Conservation (phyloP, 2,797 vertebrate genomes). For the Anniella stebbinsi region DNA sequence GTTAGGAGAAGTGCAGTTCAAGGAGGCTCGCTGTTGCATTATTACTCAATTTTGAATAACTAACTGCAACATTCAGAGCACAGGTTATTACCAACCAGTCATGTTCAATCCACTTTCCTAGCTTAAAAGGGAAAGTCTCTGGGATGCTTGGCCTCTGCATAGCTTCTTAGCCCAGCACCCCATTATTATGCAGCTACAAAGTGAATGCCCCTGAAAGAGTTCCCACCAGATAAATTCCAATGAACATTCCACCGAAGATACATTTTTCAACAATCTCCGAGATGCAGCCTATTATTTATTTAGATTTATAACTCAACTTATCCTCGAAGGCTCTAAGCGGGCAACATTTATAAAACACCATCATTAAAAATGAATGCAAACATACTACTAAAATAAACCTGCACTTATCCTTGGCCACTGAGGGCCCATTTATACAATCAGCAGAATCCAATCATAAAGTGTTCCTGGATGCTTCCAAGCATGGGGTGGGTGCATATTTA, state of each 20-base stretch:
- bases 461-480: background rate
- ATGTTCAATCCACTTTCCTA: background rate
- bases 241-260: conserved; percentile 3
- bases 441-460: background rate
- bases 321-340: conserved; percentile 30
- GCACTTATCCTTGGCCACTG: conserved; percentile 20
- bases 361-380: conserved; percentile 22
- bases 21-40: background rate
- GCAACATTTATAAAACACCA: conserved; percentile 12
- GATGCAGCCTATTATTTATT: conserved; percentile 22
- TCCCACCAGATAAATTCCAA: background rate
- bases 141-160: background rate
- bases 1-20: background rate
- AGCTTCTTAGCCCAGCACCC: background rate
- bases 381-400: conserved; percentile 16
- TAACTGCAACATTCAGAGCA: background rate
- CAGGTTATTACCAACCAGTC: background rate
- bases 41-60: background rate
- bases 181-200: background rate
- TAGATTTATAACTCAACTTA: conserved; percentile 42
- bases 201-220: background rate
- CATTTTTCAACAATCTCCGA: background rate
- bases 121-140: background rate
- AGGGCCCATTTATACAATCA: background rate
- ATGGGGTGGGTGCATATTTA: background rate